A percentile compares a stretch with the other conserved stretches of the same genome.
phyloP scores from a whole-genome alignment of 1,140 invertebrate genomes.

The Olivierus martensii region DNA sequence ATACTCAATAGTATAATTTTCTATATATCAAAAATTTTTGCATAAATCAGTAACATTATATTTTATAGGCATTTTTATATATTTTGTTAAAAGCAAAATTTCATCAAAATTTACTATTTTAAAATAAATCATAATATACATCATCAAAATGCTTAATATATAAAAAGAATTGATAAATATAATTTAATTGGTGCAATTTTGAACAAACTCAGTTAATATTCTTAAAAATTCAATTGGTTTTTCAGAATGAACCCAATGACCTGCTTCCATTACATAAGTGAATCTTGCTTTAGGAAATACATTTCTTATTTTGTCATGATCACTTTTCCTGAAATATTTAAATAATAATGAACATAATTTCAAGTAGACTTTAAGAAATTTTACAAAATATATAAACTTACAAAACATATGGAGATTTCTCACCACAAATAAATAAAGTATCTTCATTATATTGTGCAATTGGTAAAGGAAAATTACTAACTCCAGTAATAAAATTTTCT shows the following conservation, averaged over 20 bases:
- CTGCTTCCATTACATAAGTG: conserved; percentile 56
- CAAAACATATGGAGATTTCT: conserved; percentile 60
- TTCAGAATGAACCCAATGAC: conserved; percentile 87
- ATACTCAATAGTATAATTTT: too few species aligned
- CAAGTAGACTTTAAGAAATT: too few species aligned
- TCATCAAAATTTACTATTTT: too few species aligned
- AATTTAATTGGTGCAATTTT: not conserved
- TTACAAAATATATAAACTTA: too few species aligned
- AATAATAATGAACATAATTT: conserved; percentile 6
- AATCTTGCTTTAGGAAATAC: conserved; percentile 64
- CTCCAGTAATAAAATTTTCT: conserved; percentile 38
- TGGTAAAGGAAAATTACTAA: conserved; percentile 32
- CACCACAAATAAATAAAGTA: conserved; percentile 68
- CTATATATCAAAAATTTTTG: too few species aligned
- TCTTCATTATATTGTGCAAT: conserved; percentile 42
- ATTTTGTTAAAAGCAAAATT: too few species aligned
- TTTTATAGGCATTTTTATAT: too few species aligned
- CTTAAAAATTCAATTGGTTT: conserved; percentile 65
- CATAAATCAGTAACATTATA: too few species aligned
- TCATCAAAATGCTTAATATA: too few species aligned
- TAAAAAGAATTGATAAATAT: too few species aligned
- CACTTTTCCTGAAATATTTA: conserved; percentile 28
- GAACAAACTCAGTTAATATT: conserved; percentile 28
- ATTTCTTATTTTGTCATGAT: conserved; percentile 49
- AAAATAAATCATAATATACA: too few species aligned